Base-by-base conservation (phyloP, 2,888 invertebrate species). In the Chrysolina oricalcia region DNA sequence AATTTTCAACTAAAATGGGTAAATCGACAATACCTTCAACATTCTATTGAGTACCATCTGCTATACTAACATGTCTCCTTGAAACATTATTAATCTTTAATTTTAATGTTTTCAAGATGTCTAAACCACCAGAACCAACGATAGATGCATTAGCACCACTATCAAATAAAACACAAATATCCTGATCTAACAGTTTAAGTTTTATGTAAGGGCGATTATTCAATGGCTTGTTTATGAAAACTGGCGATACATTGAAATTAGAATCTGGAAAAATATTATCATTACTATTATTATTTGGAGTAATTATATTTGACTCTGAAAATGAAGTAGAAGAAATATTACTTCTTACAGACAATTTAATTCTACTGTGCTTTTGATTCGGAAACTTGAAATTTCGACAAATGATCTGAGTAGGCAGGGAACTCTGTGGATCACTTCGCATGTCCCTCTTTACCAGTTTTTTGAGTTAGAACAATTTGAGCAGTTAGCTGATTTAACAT, bases 121-220 rank as follows among this genome's bases (percentile, higher is more conserved):
- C 10, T 53, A 65, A 72, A 13, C 65, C 64, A 40, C 13, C 10
- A 10, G 21, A 10, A 6, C 72, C 72, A 19, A 72, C 40, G n/a
- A 70, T 19, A 6, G 63, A 46, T 15, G 27, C 15, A 19, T 35
- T 72, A 10, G 72, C 72, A 5, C 65, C 73, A 9, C 50, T 35
- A 50, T 73, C 73, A 19, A 73, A 68, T 2, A 73, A 40, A 68
- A 21, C 68, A 35, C 40, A 15, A 8, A 68, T 35, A 1, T 63
- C 40, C 19, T 35, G 23, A 46, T 48, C 68, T 9, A 62, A 21
- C 8, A 68, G n/a, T n/a, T 40, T 17, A 2, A 72, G n/a, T 35
- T 15, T 13, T 10, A 73, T 46, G 40, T 63, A 65, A 6, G 72
- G 72, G 10, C 66, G 40, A 19, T 43, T 64, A 10, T 64, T 43